These are phyloP conservation scores for Condylostylus longicornis DNA, from an alignment of 1,140 invertebrate genomes.

Conservation along the genomic window DNA sequence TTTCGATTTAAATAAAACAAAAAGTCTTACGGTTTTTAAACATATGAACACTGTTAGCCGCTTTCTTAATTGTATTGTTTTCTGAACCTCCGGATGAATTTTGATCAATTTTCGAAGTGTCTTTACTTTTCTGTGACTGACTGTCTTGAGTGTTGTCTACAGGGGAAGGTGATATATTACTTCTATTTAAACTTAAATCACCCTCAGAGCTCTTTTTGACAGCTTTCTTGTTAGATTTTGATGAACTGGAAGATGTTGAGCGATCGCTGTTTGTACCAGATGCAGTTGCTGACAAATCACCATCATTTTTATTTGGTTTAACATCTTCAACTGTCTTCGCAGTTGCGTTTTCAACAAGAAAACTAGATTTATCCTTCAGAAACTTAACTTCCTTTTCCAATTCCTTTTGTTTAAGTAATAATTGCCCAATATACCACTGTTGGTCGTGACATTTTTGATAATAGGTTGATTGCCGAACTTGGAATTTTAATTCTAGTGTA, in stretches of 20 bases:
- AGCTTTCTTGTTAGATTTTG: background rate
- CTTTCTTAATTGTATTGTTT: background rate
- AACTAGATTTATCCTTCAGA: no score
- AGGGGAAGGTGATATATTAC: no score
- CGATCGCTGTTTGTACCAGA: background rate
- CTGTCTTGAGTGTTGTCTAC: no score
- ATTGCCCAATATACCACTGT: slow-evolving; percentile 83
- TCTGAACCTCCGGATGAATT: background rate
- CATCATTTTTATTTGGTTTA: background rate
- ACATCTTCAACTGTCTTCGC: background rate
- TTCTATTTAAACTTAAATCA: no score
- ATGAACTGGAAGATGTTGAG: background rate
- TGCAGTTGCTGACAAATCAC: background rate
- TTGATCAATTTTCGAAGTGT: no score
- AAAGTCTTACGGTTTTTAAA: background rate
- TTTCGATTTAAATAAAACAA: background rate
- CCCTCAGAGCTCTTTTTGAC: background rate
- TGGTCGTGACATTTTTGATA: slow-evolving; percentile 86
- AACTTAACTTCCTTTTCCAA: slow-evolving; percentile 68
- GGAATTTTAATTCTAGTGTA: slow-evolving; percentile 66
- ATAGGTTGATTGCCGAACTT: slow-evolving; percentile 79
- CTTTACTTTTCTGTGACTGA: no score
- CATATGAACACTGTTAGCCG: background rate
- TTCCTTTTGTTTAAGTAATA: slow-evolving; percentile 65
- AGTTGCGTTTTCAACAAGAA: slow-evolving; percentile 37